phyloP scores from a whole-genome alignment of 2,113 vertebrate genomes.

The Myrmecobius fasciatus region DNA sequence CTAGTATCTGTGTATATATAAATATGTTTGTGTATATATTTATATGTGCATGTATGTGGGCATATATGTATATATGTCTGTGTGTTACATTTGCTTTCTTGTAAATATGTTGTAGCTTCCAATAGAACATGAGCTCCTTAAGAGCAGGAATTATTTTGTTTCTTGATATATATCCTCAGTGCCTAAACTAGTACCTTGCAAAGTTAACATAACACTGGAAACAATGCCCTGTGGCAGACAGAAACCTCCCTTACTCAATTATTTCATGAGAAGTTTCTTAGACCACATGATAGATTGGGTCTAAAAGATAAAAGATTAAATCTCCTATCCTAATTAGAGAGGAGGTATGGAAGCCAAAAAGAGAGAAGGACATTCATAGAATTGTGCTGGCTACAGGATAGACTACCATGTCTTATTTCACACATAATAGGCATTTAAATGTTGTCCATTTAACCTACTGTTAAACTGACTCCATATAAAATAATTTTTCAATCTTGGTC shows the following conservation, averaged over 20 bases:
- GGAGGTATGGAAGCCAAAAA: not conserved
- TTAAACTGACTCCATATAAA: not conserved
- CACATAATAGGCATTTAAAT: not conserved
- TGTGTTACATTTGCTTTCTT: not conserved
- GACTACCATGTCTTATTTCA: not conserved
- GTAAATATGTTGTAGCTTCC: not conserved
- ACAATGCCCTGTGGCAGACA: not conserved
- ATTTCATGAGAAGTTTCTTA: not conserved
- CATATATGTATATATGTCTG: not conserved
- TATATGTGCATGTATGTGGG: not conserved
- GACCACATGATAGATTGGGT: not conserved
- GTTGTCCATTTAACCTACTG: constrained; percentile 5
- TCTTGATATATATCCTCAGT: not conserved
- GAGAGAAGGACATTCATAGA: not conserved
- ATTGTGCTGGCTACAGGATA: not conserved
- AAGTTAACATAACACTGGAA: not conserved
- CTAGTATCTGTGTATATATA: not conserved
- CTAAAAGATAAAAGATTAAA: not conserved
- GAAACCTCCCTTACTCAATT: not conserved
- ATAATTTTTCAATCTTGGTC: constrained; percentile 3
- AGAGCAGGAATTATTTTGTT: not conserved
- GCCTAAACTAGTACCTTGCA: not conserved
- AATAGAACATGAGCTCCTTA: not conserved
- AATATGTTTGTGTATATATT: too few species aligned
- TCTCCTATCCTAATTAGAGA: not conserved